Percentiles rank a stretch among this genome's conserved stretches.
Evolutionary conservation across 2,888 invertebrate species (phyloP).

Genomic region (Scaptomyza flava): DNA sequence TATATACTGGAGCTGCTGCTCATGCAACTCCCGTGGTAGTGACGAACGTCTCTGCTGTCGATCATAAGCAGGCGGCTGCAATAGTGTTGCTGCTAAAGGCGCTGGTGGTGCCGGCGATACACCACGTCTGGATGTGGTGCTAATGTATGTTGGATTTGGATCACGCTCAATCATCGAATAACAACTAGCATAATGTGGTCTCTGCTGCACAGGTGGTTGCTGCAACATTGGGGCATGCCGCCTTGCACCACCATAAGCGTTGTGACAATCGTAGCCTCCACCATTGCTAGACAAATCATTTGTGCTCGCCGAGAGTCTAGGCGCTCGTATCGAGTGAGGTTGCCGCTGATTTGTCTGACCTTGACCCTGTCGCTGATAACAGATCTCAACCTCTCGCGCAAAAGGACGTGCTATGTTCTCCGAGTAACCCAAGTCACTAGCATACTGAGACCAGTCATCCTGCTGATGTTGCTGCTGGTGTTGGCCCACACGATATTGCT

Average conservation of each 20-base stretch:
- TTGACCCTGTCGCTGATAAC: slow-evolving; percentile 72
- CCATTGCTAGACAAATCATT: slow-evolving; percentile 73
- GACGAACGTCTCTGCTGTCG: slow-evolving; percentile 85
- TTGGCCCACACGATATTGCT: slow-evolving; percentile 30
- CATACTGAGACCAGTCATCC: slow-evolving; percentile 85
- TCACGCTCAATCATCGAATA: slow-evolving; percentile 83
- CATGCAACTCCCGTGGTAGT: slow-evolving; percentile 87
- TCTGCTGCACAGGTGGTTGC: slow-evolving; percentile 67
- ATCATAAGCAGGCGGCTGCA: slow-evolving; percentile 66
- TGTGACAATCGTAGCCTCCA: slow-evolving; percentile 70
- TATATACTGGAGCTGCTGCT: slow-evolving; percentile 87
- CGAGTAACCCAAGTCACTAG: slow-evolving; percentile 83
- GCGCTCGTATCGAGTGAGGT: slow-evolving; percentile 79
- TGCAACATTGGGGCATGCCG: slow-evolving; percentile 80
- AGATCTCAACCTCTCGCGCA: slow-evolving; percentile 83
- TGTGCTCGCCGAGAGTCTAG: slow-evolving; percentile 80
- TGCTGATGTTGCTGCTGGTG: slow-evolving; percentile 60
- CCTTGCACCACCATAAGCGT: slow-evolving; percentile 76
- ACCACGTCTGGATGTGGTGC: slow-evolving; percentile 79
- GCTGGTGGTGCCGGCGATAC: slow-evolving; percentile 62
- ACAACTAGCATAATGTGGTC: slow-evolving; percentile 79
- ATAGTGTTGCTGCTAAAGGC: slow-evolving; percentile 5
- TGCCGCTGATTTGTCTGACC: slow-evolving; percentile 23
- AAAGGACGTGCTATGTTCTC: slow-evolving; percentile 83
- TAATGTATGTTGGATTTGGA: slow-evolving; percentile 82